phyloP scores from a whole-genome alignment of 2,797 vertebrate species.

The Sebastes itinus region DNA sequence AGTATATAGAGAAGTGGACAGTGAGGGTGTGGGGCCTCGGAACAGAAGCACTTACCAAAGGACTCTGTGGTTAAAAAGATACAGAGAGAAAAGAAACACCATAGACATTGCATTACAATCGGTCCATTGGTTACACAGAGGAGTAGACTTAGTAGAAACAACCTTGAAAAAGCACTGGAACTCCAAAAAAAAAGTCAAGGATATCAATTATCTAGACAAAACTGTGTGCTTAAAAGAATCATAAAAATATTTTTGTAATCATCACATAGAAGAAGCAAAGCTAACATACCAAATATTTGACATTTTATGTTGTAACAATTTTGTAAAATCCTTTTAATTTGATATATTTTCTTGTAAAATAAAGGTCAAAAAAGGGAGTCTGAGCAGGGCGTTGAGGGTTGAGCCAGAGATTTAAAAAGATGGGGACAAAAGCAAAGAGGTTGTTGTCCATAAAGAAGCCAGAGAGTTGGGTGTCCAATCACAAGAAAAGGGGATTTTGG shows the following conservation, averaged over 20 bases:
- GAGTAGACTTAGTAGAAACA: conserved; percentile 82
- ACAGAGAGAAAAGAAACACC: conserved; percentile 99
- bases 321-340: background rate
- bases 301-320: conserved; percentile 18
- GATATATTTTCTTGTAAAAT: conserved; percentile 3
- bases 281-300: conserved; percentile 39
- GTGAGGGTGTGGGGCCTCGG: conserved; percentile 91
- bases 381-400: conserved; percentile 54
- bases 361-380: conserved; percentile 71
- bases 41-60: conserved; percentile 99
- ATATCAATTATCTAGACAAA: conserved; percentile 34
- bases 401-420: conserved; percentile 68
- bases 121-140: conserved; percentile 84
- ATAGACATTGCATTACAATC: conserved; percentile 98
- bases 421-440: conserved; percentile 79
- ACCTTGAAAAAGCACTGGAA: conserved; percentile 84
- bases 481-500: conserved; percentile 53
- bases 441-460: conserved; percentile 80
- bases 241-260: conserved; percentile 23
- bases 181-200: conserved; percentile 18
- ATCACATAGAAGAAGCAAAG: conserved; percentile 20
- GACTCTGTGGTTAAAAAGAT: conserved; percentile 99
- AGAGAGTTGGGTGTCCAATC: conserved; percentile 58
- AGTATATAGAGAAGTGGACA: conserved; percentile 80
- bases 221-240: conserved; percentile 3